These are phyloP conservation scores for Bovichtus diacanthus DNA, from an alignment of 2,797 vertebrate species.

Conservation along the genomic window DNA sequence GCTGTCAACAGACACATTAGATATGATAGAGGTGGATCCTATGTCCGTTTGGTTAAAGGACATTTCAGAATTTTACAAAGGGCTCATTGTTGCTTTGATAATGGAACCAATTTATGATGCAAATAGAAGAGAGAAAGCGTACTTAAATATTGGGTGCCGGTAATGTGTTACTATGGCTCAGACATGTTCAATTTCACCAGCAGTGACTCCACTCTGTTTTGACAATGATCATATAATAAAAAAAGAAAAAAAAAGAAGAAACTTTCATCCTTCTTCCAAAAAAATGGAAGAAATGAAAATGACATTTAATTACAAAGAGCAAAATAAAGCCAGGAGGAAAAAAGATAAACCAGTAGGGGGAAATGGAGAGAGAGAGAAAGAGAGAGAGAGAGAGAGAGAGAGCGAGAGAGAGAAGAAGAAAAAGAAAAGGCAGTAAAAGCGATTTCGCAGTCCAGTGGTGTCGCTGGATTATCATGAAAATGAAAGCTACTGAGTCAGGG, in stretches of 20 bases:
- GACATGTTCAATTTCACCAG: constrained; percentile 41
- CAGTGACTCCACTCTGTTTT: constrained; percentile 60
- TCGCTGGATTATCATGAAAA: constrained; percentile 89
- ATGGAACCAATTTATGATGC: background rate
- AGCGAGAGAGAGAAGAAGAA: constrained; percentile 36
- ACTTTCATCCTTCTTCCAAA: constrained; percentile 40
- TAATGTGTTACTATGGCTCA: background rate
- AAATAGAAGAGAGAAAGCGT: constrained; percentile 18
- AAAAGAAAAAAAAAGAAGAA: constrained; percentile 51
- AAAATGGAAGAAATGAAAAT: constrained; percentile 77
- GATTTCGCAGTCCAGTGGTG: constrained; percentile 87
- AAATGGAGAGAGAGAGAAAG: constrained; percentile 31
- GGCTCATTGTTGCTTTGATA: background rate
- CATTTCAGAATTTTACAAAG: background rate
- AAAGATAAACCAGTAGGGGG: constrained; percentile 81
- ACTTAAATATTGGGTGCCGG: constrained; percentile 11
- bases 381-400: too few species aligned
- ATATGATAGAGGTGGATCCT: background rate
- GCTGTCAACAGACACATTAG: background rate
- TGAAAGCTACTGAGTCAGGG: constrained; percentile 86
- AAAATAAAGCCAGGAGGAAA: constrained; percentile 85
- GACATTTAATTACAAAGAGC: constrained; percentile 88
- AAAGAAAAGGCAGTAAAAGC: constrained; percentile 73
- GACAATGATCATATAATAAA: constrained; percentile 71
- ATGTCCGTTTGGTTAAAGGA: background rate